Base-by-base conservation (phyloP, 2,797 vertebrate species). In the Neosalanx taihuensis region DNA sequence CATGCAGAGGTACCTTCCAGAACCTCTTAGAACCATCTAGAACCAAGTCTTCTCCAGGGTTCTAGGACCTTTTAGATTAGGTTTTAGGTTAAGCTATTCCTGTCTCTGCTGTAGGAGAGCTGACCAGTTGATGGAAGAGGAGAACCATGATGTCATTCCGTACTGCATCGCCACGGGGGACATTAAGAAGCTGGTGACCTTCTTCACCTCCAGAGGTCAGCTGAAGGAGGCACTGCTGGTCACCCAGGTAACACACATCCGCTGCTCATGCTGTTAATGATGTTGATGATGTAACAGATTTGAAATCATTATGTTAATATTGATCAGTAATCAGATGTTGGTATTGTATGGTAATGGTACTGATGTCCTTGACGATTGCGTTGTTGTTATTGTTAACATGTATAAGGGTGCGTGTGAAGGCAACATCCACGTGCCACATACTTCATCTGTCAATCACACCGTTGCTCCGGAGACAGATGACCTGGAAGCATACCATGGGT, bases 151-250 rank as follows among this genome's bases (percentile, higher is more conserved):
- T 58, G 93, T 95, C 35, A 96, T 98, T 81, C 96, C 97, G 0
- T 98, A 95, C 82, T 98, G 96, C 84, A 92, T 99, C 71, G 97
- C 97, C 66, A 87, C 88, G 0, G 97, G 96, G 17, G 96, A 98
- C 76, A 92, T 98, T 29, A 94, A 93, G 79, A 97, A 96, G 53
- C 85, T 99, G 0, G 93, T 97, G 46, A 85, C 84, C 13, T 99
- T 99, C 90, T 98, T 98, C 86, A 95, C 90, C n/a, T 92, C 93
- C 65, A 93, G 95, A 85, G 97, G 97, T 31, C 96, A 98, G 64
- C 94, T 98, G 74, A 93, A 92, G 60, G 96, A 98, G 73, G 96
- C 96, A 57, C 84, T 98, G 60, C 93, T 99, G 53, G 90, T 99
- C 62, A 91, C 94, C 64, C 96, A 99, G 96, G 96, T 98, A 95